Evolutionary conservation across 2,797 vertebrate species (phyloP), one percentile per base, ranked within the genome.

Genomic region (Enteromius anoplus): DNA sequence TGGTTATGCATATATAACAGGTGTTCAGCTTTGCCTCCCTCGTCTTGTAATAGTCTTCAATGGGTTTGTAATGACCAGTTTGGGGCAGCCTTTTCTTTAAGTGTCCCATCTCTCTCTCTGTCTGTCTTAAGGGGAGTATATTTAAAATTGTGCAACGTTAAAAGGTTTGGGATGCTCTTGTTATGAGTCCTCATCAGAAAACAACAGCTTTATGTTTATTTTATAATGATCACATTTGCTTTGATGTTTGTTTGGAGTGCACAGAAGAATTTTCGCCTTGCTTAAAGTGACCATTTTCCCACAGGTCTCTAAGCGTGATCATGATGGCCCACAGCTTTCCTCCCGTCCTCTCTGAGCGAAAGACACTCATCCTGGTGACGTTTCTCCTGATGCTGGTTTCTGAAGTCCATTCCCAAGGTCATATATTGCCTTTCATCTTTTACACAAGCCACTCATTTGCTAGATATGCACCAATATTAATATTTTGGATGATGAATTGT

Each of bases 331-430:
- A 80, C 40, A 26, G 7, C 88, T 70, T 81, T 84, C 21, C 12
- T 69, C 19, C 26, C 51, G 1, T 75, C 29, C 70, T 21, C 70
- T 75, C 89, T 82, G 81, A 81, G 34, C 92, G 91, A 90, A 87
- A 86, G 89, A 75, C 80, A 80, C 76, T 87, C 73, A 85, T 86
- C 66, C 71, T 91, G 77, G 69, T 90, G 70, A 79, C 86, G 58
- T 68, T 93, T 65, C 80, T 90, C n/a, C 79, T 94, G 78, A 89
- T 93, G 87, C 88, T 92, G 85, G 86, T 90, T 53, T 81, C 92
- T 29, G 90, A 83, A 32, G 93, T 93, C 89, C 85, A 89, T 53
- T 86, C 92, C 60, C 95, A 95, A 94, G 95, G 95, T 95, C 49
- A 40, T 23, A 53, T 23, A 21, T 23, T 62, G 23, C 0, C 4